Conservation (phyloP, 2,113 vertebrate species). For the Dicerorhinus sumatrensis region DNA sequence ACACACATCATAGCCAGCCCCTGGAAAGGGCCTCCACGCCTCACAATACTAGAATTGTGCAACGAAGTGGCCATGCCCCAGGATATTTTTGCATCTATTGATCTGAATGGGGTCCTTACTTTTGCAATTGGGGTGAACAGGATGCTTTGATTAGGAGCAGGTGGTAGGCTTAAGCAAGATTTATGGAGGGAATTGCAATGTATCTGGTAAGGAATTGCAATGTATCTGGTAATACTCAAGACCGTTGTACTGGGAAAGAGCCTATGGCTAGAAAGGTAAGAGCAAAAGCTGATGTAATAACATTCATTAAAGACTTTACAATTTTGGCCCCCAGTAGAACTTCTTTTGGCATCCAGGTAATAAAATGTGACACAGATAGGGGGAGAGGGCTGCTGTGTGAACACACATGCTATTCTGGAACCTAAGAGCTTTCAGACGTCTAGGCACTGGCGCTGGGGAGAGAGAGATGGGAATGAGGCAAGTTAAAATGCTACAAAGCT, state of each 20-base stretch:
- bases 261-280: neutral
- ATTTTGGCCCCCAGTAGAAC: neutral
- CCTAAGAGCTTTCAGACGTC: neutral
- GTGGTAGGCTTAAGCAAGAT: neutral
- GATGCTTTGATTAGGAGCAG: neutral
- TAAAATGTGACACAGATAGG: neutral
- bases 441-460: neutral
- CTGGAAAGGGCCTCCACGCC: neutral
- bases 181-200: neutral
- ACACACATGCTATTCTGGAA: neutral
- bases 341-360: neutral
- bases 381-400: neutral
- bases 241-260: neutral
- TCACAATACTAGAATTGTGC: neutral
- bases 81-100: neutral
- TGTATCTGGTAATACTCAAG: neutral
- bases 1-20: neutral
- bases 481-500: neutral
- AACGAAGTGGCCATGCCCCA: neutral
- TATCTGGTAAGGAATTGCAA: neutral
- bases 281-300: neutral
- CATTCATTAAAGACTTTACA: neutral
- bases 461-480: neutral
- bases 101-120: neutral
- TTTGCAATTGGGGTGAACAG: neutral